Conservation (phyloP, 2,888 invertebrate genomes). For the Phlogophora meticulosa region DNA sequence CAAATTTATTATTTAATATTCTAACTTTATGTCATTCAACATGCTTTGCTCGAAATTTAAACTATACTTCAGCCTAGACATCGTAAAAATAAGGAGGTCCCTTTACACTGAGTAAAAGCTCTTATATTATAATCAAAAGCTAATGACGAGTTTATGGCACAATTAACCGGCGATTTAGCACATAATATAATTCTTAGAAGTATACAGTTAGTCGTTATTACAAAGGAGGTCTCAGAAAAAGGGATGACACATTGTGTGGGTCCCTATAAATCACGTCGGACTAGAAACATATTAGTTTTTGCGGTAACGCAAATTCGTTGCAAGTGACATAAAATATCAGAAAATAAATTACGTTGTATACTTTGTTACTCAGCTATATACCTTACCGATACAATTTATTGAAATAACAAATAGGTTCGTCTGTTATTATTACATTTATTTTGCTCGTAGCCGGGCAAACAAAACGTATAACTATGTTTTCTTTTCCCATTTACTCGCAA, state of each 20-base stretch:
- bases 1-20: constrained; percentile 30
- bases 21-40: constrained; percentile 5
- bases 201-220: constrained; percentile 13
- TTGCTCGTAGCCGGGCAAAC: neutral
- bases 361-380: neutral
- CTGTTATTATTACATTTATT: constrained; percentile 2
- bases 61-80: constrained; percentile 29
- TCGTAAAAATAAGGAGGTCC: constrained; percentile 40
- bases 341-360: constrained; percentile 4
- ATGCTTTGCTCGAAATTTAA: constrained; percentile 22
- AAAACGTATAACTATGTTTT: constrained; percentile 17
- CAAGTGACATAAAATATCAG: constrained; percentile 17
- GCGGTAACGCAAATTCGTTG: constrained; percentile 27
- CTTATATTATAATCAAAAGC: constrained; percentile 45
- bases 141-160: constrained; percentile 48
- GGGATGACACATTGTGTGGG: constrained; percentile 29
- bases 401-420: constrained; percentile 22
- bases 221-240: constrained; percentile 34
- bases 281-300: constrained; percentile 44
- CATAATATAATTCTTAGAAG: constrained; percentile 44
- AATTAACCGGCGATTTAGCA: constrained; percentile 48
- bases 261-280: constrained; percentile 48
- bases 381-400: neutral
- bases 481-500: constrained; percentile 26
- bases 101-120: constrained; percentile 44